Evolutionary conservation across 2,113 vertebrate species (phyloP).

Genomic region (Seriola quinqueradiata): DNA sequence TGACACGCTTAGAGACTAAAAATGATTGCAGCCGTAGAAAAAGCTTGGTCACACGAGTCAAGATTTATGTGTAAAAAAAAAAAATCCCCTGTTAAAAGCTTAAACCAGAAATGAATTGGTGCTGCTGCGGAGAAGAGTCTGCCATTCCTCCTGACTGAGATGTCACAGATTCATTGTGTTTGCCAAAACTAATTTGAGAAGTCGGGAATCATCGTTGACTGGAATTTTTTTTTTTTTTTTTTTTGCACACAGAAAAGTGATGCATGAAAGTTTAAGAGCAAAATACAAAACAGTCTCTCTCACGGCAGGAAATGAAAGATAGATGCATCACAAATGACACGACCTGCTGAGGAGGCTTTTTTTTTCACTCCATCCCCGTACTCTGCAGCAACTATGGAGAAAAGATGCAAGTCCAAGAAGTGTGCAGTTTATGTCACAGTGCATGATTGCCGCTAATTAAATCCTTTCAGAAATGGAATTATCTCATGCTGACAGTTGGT

Average conservation of each 20-base stretch:
- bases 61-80: slow-evolving; percentile 27
- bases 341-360: slow-evolving; percentile 46
- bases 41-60: slow-evolving; percentile 11
- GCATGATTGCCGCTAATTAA: slow-evolving; percentile 62
- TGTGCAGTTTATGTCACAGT: slow-evolving; percentile 52
- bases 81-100: slow-evolving; percentile 30
- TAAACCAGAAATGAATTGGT: slow-evolving; percentile 33
- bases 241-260: slow-evolving; percentile 11
- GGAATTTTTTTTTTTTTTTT: background rate
- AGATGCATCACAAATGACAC: slow-evolving; percentile 39
- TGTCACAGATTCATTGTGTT: slow-evolving; percentile 55
- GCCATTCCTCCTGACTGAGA: slow-evolving; percentile 45
- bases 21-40: slow-evolving; percentile 41
- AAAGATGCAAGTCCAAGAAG: slow-evolving; percentile 37
- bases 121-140: slow-evolving; percentile 14
- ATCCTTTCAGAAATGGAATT: slow-evolving; percentile 57
- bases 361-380: background rate
- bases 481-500: slow-evolving; percentile 70
- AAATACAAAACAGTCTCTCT: slow-evolving; percentile 48
- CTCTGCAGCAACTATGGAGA: slow-evolving; percentile 23
- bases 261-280: slow-evolving; percentile 46
- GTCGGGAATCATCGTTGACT: slow-evolving; percentile 46
- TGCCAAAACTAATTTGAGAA: slow-evolving; percentile 52
- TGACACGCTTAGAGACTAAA: slow-evolving; percentile 11
- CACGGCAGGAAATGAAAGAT: slow-evolving; percentile 37